These are phyloP conservation scores for Ariolimax columbianus DNA, from an alignment of 2,888 invertebrate species.

Conservation along the genomic window DNA sequence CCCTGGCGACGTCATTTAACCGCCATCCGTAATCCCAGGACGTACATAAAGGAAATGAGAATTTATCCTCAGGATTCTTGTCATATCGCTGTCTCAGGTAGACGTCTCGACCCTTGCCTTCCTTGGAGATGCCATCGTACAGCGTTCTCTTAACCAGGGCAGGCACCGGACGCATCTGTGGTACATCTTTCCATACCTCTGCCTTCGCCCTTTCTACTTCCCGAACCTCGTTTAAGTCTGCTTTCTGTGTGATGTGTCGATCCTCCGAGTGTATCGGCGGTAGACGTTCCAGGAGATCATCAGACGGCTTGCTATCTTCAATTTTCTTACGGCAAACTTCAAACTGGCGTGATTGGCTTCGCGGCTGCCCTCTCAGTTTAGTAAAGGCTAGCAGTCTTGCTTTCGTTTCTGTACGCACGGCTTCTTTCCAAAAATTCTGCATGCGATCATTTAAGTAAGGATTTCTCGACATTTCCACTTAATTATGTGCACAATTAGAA, in stretches of 20 bases:
- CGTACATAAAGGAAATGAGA: slow-evolving; percentile 72
- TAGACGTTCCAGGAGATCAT: slow-evolving; percentile 64
- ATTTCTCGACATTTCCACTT: slow-evolving; percentile 15
- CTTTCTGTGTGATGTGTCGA: slow-evolving; percentile 63
- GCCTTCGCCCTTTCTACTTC: slow-evolving; percentile 36
- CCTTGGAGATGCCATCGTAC: slow-evolving; percentile 78
- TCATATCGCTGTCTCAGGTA: slow-evolving; percentile 70
- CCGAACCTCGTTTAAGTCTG: slow-evolving; percentile 55
- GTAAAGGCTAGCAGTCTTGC: slow-evolving; percentile 64
- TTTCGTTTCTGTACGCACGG: slow-evolving; percentile 69
- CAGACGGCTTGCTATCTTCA: slow-evolving; percentile 67
- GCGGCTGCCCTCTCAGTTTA: slow-evolving; percentile 53
- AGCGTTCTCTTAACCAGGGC: slow-evolving; percentile 62
- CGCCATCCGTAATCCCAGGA: slow-evolving; percentile 79
- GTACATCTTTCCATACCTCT: slow-evolving; percentile 51
- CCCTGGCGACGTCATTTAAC: slow-evolving; percentile 71
- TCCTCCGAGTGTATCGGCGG: slow-evolving; percentile 62
- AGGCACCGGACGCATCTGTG: slow-evolving; percentile 73
- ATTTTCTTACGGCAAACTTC: slow-evolving; percentile 75
- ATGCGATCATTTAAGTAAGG: slow-evolving; percentile 44
- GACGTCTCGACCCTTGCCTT: slow-evolving; percentile 76
- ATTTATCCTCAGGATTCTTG: slow-evolving; percentile 76
- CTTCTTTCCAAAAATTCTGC: slow-evolving; percentile 65
- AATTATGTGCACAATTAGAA: slow-evolving; percentile 33
- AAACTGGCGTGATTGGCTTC: slow-evolving; percentile 60